phyloP scores from a whole-genome alignment of 2,113 vertebrate species.

The Erpornis zantholeuca region DNA sequence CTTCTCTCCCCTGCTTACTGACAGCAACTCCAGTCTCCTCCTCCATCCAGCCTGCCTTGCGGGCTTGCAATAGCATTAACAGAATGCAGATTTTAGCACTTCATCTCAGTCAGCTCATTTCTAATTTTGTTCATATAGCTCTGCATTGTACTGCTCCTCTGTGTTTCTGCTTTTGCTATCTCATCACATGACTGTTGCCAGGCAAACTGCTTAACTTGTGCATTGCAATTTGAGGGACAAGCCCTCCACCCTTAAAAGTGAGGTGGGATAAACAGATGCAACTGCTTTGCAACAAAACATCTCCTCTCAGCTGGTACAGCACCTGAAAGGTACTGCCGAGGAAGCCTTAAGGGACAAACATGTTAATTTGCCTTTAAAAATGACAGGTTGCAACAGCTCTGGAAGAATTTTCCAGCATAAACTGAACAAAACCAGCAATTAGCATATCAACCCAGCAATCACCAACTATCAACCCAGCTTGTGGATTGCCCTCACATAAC shows the following conservation, averaged over 20 bases:
- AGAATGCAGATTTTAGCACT: neutral
- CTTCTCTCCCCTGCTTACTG: neutral
- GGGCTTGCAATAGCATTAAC: neutral
- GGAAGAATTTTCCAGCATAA: neutral
- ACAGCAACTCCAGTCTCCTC: neutral
- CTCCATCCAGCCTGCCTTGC: neutral
- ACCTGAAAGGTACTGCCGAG: neutral
- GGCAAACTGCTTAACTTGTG: neutral
- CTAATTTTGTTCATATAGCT: neutral
- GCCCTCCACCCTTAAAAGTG: neutral
- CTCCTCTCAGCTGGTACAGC: neutral
- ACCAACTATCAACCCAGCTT: neutral
- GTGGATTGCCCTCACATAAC: neutral
- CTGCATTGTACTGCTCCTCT: neutral
- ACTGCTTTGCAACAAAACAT: neutral
- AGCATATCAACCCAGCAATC: neutral
- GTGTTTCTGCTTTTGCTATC: neutral
- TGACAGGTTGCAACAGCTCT: neutral
- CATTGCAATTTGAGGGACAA: neutral
- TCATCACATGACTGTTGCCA: neutral
- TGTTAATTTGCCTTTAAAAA: neutral
- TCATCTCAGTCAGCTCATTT: neutral
- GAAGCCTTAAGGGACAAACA: neutral
- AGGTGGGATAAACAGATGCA: neutral
- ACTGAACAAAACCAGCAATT: neutral